Base-by-base conservation (phyloP, 2,113 vertebrate species). In the Syrrhaptes paradoxus region DNA sequence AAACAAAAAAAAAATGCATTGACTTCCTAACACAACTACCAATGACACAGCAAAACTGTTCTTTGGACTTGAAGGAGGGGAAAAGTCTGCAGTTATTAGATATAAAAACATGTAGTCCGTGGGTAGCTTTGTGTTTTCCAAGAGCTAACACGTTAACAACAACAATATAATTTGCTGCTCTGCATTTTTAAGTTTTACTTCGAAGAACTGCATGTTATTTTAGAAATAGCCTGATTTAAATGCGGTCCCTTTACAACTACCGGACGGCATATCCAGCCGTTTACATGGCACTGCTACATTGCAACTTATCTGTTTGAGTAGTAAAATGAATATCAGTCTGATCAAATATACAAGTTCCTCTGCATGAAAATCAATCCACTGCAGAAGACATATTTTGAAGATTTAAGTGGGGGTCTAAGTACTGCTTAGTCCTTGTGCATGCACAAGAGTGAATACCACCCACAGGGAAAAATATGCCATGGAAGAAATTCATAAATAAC, bases 351-450 rank as follows among this genome's bases (percentile, higher is more conserved):
- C 85, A 59, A 77, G 76, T 25, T 55, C 61, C 70, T 78, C 7
- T 43, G 79, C 88, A 90, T 73, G 88, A 84, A 95, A 87, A 90
- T 89, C 92, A 93, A 71, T 61, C 87, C 92, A 74, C 76, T 88
- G 87, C 68, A 92, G 76, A 92, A 93, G 85, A 77, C 26, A 4
- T 2, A 77, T 86, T 96, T 74, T 94, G 93, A 96, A 95, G 94
- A 89, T 95, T 95, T 82, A 96, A 96, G 86, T 78, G 94, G 61
- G 61, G 80, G 89, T 91, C 89, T 79, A 89, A 91, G 81, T 54
- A 70, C 66, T 85, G 66, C 73, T 61, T 32, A 78, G 87, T 89
- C 88, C 85, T 87, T 73, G 88, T 87, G 87, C 89, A 66, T 34
- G 77, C 84, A 96, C 85, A 32, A 61, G 49, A 84, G 70, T 43